phyloP scores from a whole-genome alignment of 1,140 invertebrate species.

The Yoshiicerus persimilis region DNA sequence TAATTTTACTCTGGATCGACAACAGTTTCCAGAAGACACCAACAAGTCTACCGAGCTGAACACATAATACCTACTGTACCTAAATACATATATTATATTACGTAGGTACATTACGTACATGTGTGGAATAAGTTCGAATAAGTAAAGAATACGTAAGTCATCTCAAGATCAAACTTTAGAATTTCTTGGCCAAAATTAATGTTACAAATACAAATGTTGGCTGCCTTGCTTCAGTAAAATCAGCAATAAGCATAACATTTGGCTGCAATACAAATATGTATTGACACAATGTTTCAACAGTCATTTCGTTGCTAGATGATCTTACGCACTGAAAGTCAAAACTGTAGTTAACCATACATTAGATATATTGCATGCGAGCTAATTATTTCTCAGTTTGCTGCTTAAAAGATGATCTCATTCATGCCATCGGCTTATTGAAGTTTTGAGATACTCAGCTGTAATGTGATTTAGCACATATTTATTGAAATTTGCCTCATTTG shows the following conservation, averaged over 20 bases:
- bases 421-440: background rate
- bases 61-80: background rate
- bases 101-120: background rate
- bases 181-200: background rate
- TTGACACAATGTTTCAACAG: background rate
- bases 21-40: slow-evolving; percentile 9
- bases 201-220: background rate
- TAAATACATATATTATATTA: background rate
- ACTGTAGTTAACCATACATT: background rate
- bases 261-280: background rate
- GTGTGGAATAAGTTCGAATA: background rate
- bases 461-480: no score
- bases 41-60: background rate
- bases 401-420: background rate
- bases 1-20: background rate
- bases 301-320: background rate
- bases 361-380: no score
- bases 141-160: background rate
- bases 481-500: no score
- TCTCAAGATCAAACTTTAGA: background rate
- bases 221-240: background rate
- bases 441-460: no score
- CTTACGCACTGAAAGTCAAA: background rate
- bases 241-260: background rate
- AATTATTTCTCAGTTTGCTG: background rate